Evolutionary conservation across 2,113 vertebrate genomes (phyloP).

Genomic region (Ivindomyrus marchei): DNA sequence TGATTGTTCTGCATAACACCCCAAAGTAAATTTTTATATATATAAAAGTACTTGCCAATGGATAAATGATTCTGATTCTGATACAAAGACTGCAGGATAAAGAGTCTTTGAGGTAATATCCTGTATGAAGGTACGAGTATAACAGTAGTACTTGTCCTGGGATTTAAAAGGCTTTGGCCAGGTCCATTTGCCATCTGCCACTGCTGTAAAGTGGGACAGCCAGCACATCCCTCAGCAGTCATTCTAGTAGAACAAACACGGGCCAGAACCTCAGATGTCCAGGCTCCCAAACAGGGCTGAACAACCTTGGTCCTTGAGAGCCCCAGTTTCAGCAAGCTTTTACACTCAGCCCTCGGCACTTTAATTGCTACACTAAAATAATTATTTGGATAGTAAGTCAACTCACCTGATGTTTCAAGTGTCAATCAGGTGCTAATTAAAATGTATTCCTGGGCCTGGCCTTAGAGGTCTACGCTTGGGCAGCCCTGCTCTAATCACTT

Average conservation of each 20-base stretch:
- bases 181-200: background rate
- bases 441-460: background rate
- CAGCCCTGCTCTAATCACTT: background rate
- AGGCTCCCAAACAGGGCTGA: background rate
- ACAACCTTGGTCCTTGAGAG: background rate
- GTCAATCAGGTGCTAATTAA: background rate
- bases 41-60: background rate
- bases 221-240: background rate
- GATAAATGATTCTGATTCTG: background rate
- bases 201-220: background rate
- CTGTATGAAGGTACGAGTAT: background rate
- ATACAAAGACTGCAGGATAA: background rate
- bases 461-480: background rate
- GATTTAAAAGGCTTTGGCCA: background rate
- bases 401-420: background rate
- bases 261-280: background rate
- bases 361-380: conserved; percentile 5
- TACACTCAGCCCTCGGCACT: background rate
- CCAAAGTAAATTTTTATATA: background rate
- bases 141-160: background rate
- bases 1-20: background rate
- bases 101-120: background rate
- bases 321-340: background rate
- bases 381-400: conserved; percentile 1
- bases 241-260: background rate